These are phyloP conservation scores for Dascyllus trimaculatus DNA, from an alignment of 2,113 vertebrate genomes.

Conservation along the genomic window DNA sequence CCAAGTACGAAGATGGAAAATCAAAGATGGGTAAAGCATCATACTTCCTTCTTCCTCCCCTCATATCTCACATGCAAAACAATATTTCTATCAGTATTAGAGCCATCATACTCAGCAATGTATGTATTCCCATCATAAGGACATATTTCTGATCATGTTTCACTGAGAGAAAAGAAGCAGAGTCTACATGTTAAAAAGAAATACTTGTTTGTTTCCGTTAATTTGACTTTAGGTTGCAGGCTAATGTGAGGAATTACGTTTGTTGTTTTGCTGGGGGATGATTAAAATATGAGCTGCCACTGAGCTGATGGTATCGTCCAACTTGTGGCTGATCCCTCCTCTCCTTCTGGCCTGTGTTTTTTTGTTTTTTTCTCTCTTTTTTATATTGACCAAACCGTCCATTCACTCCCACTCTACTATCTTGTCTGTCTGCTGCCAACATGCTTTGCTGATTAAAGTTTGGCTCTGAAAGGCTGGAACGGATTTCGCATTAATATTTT, in stretches of 20 bases:
- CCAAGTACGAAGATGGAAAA: conserved; percentile 97
- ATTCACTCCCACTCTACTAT: conserved; percentile 25
- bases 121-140: background rate
- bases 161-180: too few relatives aligned
- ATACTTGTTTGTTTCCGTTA: background rate
- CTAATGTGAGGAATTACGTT: background rate
- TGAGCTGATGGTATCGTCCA: conserved; percentile 26
- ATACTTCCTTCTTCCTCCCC: background rate
- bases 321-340: conserved; percentile 44
- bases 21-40: conserved; percentile 94
- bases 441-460: conserved; percentile 70
- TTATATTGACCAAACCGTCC: conserved; percentile 17
- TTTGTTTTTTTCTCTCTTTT: background rate
- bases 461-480: conserved; percentile 37
- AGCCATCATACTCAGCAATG: background rate
- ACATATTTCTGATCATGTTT: too few relatives aligned
- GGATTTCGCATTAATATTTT: conserved; percentile 71
- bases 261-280: conserved; percentile 21
- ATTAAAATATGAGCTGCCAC: conserved; percentile 43
- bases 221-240: conserved; percentile 14
- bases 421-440: conserved; percentile 46
- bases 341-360: conserved; percentile 40
- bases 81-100: background rate
- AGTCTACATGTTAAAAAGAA: background rate
- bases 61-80: background rate